Percentiles rank a stretch among this genome's conserved stretches.
Evolutionary conservation across 2,113 vertebrate genomes (phyloP).

Genomic region (Elachura formosa): DNA sequence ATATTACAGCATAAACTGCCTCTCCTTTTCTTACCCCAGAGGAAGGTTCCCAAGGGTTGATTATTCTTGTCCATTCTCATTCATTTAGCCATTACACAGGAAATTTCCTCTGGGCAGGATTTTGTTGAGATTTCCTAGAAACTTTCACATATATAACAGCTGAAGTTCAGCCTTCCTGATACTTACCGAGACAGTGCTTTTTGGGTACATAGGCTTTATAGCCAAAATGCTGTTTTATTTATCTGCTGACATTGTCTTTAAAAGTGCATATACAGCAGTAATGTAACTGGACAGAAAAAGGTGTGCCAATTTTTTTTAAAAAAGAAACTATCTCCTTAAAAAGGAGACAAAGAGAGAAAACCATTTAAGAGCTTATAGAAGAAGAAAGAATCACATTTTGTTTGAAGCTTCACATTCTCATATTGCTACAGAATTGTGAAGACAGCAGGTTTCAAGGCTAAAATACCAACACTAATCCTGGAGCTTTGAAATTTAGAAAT

Average conservation of each 20-base stretch:
- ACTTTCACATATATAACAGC: not conserved
- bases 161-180: not conserved
- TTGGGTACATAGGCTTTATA: not conserved
- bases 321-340: not conserved
- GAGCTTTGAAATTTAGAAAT: constrained; percentile 2
- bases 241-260: not conserved
- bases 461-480: not conserved
- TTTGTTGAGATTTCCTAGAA: not conserved
- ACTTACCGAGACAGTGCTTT: not conserved
- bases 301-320: not conserved
- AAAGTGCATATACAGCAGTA: not conserved
- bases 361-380: not conserved
- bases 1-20: not conserved
- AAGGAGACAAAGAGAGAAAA: not conserved
- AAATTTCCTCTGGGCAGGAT: not conserved
- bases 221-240: not conserved
- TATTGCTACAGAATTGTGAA: not conserved
- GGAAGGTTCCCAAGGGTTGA: not conserved
- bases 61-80: not conserved
- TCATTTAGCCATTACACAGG: not conserved
- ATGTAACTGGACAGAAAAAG: not conserved
- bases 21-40: not conserved
- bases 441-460: not conserved
- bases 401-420: not conserved
- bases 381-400: not conserved